Conservation (phyloP, 2,888 invertebrate genomes). For the Drosophila kanekoi region DNA sequence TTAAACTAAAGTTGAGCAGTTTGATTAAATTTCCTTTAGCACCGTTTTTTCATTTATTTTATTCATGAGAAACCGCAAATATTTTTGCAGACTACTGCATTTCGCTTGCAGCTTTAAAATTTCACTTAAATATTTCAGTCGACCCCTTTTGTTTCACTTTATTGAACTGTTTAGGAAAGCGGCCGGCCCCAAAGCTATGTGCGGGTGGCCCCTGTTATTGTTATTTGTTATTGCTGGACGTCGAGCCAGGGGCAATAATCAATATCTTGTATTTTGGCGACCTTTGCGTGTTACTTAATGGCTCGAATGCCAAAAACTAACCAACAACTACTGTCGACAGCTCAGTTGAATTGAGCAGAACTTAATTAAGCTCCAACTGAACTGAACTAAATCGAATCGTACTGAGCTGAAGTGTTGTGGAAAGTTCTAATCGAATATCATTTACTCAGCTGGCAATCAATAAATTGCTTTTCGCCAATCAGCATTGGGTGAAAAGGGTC, state of each 20-base stretch:
- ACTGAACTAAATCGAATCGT: conserved; percentile 10
- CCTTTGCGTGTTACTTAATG: conserved; percentile 70
- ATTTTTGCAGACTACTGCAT: conserved; percentile 1
- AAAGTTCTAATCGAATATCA: conserved; percentile 34
- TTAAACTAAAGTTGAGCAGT: conserved; percentile 31
- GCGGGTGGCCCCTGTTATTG: conserved; percentile 31
- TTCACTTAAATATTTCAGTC: conserved; percentile 26
- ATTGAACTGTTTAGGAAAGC: conserved; percentile 25
- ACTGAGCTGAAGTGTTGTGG: conserved; percentile 28
- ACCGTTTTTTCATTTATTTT: conserved; percentile 21
- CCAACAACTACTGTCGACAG: conserved; percentile 35
- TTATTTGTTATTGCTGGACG: conserved; percentile 45
- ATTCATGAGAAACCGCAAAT: conserved; percentile 36
- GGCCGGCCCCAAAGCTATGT: conserved; percentile 2
- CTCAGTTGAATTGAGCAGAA: conserved; percentile 19
- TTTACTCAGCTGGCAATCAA: conserved; percentile 62
- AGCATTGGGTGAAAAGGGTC: conserved; percentile 16
- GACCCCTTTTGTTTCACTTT: conserved; percentile 36
- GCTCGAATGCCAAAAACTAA: conserved; percentile 49
- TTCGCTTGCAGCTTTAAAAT: conserved; percentile 23
- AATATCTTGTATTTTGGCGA: conserved; percentile 64
- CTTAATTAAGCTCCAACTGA: conserved; percentile 20
- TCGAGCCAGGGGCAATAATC: conserved; percentile 69
- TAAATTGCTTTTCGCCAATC: conserved; percentile 58
- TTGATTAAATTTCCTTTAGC: conserved; percentile 21